A percentile compares a stretch with the other conserved stretches of the same genome.
These are phyloP conservation scores for Buathra laborator DNA, from an alignment of 2,888 invertebrate genomes.

Conservation along the genomic window DNA sequence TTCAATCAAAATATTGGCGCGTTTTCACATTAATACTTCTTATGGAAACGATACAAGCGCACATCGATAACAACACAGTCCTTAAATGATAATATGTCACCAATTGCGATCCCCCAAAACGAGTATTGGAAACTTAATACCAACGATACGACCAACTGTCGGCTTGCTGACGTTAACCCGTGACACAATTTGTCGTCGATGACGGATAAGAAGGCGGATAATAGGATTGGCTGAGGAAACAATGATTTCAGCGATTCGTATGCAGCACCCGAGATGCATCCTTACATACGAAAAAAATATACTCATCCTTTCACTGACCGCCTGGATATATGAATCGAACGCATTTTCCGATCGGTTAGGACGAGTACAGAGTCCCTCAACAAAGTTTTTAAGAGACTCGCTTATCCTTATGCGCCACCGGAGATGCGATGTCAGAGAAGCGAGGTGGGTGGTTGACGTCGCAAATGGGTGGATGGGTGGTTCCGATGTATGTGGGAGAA, in stretches of 20 bases:
- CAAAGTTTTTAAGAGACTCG: slow-evolving; percentile 74
- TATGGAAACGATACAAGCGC: neutral
- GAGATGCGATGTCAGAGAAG: slow-evolving; percentile 35
- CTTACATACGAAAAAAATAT: slow-evolving; percentile 57
- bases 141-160: neutral
- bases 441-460: slow-evolving; percentile 32
- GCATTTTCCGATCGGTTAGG: slow-evolving; percentile 83
- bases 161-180: neutral
- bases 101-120: neutral
- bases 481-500: slow-evolving; percentile 63
- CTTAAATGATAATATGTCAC: neutral
- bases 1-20: neutral
- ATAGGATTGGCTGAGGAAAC: neutral
- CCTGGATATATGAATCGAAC: slow-evolving; percentile 72
- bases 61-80: neutral
- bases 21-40: neutral
- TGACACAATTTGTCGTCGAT: neutral
- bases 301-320: slow-evolving; percentile 75
- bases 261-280: slow-evolving; percentile 7
- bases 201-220: neutral
- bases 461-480: slow-evolving; percentile 37
- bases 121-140: neutral
- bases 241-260: neutral
- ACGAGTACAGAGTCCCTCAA: slow-evolving; percentile 74
- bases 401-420: slow-evolving; percentile 13